A percentile compares a stretch with the other conserved stretches of the same genome.
phyloP scores from a whole-genome alignment of 2,888 invertebrate species.

The Callinectes sapidus region DNA sequence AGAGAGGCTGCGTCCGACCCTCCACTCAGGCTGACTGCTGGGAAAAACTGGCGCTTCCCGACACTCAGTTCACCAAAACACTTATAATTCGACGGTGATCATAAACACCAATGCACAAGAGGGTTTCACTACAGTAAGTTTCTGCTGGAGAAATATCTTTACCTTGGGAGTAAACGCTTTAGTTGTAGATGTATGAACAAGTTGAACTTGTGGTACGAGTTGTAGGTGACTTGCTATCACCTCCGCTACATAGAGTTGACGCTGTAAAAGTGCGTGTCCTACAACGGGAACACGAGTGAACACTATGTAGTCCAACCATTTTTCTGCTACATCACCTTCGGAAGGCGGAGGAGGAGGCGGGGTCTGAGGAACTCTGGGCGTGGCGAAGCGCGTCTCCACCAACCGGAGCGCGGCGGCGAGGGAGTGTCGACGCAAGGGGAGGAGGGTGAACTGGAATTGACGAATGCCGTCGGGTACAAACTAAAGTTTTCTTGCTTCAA shows the following conservation, averaged over 20 bases:
- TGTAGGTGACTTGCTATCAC: conserved; percentile 71
- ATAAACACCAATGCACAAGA: conserved; percentile 65
- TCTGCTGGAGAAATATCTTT: conserved; percentile 60
- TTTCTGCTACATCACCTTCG: conserved; percentile 73
- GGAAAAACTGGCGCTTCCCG: conserved; percentile 58
- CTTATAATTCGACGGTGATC: conserved; percentile 68
- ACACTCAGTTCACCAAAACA: conserved; percentile 67
- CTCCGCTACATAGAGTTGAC: conserved; percentile 72
- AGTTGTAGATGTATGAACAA: conserved; percentile 69
- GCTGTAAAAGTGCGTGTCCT: conserved; percentile 73
- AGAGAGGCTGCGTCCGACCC: conserved; percentile 34
- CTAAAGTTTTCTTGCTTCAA: neutral
- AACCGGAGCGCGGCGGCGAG: conserved; percentile 40
- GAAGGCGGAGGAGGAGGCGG: conserved; percentile 68
- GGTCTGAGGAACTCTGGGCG: conserved; percentile 52
- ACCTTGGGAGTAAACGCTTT: conserved; percentile 66
- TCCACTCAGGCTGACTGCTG: conserved; percentile 52
- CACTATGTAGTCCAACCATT: conserved; percentile 73
- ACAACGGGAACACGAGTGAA: conserved; percentile 73
- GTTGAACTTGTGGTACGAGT: conserved; percentile 67
- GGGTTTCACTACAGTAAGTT: conserved; percentile 57
- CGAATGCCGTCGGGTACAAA: neutral
- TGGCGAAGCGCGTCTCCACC: conserved; percentile 41
- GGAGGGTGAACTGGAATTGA: conserved; percentile 64
- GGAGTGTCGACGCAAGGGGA: conserved; percentile 58